Base-by-base conservation (phyloP, 2,888 invertebrate species). In the Drosophila setosimentum region DNA sequence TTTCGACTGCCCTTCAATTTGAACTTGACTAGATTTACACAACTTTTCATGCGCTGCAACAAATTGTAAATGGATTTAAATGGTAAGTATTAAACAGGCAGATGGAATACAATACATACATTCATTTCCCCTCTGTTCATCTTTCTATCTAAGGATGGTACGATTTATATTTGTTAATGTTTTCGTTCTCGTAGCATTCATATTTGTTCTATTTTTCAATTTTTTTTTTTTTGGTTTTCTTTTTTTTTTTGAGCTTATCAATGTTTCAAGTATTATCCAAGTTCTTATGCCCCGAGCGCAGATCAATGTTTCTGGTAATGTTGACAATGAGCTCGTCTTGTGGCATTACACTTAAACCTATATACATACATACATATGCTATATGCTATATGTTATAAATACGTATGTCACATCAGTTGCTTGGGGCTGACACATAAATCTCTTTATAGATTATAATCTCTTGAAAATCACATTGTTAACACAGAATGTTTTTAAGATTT, bases 1-100 rank as follows among this genome's bases (percentile, higher is more conserved):
- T 87, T 63, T 63, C 42, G 49, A 66, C 57, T 55, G 62, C 51
- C 67, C 65, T 33, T 60, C 70, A 62, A 70, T 71, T 77, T 76
- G 67, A 55, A 82, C 68, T 70, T 75, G 60, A 61, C 54, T 53
- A 29, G 50, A 54, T 65, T 60, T 33, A 16, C 13, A 21, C 7
- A 13, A 10, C 18, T 13, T n/a, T 37, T 32, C 53, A 8, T 11
- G 21, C 21, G 13, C 45, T 16, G 8, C 45, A 8, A 7, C 45
- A 45, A 21, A 45, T 45, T 2, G 45, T 16, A 45, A 45, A 16
- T 8, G n/a, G n/a, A 10, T 4, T 10, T 11, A 21, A 42, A 0
- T 21, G 10, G 24, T 24, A 24, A 24, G 45, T 45, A 16, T 24
- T 16, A 16, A 4, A 27, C 27, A 3, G 10, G 18, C 49, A 18